Percentiles rank a stretch among this genome's conserved stretches.
phyloP scores from a whole-genome alignment of 2,888 invertebrate species.

The Coecobrya sp. region DNA sequence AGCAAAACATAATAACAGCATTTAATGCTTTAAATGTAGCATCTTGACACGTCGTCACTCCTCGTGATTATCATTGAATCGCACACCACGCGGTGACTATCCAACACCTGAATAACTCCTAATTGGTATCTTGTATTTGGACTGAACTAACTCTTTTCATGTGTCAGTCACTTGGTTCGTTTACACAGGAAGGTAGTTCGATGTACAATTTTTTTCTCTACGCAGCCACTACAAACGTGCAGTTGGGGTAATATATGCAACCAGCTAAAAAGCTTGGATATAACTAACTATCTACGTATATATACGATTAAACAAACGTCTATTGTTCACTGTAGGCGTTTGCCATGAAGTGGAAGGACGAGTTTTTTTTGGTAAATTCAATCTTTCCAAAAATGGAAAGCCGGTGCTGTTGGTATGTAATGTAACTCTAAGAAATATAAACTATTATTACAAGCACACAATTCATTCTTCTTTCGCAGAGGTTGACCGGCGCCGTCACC shows the following conservation, averaged over 20 bases:
- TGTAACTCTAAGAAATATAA: background rate
- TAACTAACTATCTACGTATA: background rate
- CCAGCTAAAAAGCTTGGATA: background rate
- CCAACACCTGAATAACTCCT: constrained; percentile 53
- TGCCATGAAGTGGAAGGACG: constrained; percentile 69
- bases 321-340: constrained; percentile 60
- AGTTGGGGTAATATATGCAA: background rate
- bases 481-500: constrained; percentile 38
- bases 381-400: constrained; percentile 72
- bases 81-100: constrained; percentile 60
- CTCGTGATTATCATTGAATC: constrained; percentile 31
- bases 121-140: constrained; percentile 57
- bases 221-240: background rate
- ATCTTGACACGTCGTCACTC: constrained; percentile 65
- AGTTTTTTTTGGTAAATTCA: constrained; percentile 62
- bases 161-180: constrained; percentile 30
- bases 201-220: background rate
- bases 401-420: constrained; percentile 28
- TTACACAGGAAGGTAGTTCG: background rate
- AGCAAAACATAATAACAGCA: constrained; percentile 1
- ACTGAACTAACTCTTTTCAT: constrained; percentile 43
- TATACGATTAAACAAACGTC: constrained; percentile 21
- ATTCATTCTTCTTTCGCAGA: constrained; percentile 23
- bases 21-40: constrained; percentile 6
- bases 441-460: constrained; percentile 20